These are phyloP conservation scores for Corythornis cristatus DNA, from an alignment of 2,113 vertebrate genomes.

Conservation along the genomic window DNA sequence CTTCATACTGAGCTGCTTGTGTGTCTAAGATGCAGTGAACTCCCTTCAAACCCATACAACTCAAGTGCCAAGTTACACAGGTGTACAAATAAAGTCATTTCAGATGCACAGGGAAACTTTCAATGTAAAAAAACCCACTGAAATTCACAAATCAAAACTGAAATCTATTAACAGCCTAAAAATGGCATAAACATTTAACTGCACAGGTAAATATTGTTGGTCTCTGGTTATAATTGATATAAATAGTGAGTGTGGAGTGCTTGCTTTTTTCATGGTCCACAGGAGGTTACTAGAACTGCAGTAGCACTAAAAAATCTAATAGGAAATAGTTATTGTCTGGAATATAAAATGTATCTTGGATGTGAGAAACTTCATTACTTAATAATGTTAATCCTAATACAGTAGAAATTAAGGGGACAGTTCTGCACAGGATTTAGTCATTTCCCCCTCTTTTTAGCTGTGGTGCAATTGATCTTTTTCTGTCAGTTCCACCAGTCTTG, in stretches of 20 bases:
- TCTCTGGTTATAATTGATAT: background rate
- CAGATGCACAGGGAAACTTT: background rate
- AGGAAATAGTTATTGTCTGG: background rate
- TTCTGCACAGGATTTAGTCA: background rate
- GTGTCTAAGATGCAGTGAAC: background rate
- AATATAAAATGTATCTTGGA: background rate
- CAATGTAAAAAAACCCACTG: background rate
- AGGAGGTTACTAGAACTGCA: background rate
- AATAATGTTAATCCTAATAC: background rate
- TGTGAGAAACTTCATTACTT: background rate
- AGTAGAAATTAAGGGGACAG: background rate
- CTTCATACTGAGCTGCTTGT: background rate
- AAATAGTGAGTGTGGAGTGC: background rate
- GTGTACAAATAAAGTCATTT: background rate
- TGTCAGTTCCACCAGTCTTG: background rate
- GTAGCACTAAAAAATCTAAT: background rate
- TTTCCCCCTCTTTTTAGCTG: background rate
- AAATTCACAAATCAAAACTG: background rate
- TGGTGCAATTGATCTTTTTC: background rate
- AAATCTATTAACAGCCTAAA: background rate
- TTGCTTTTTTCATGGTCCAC: rapidly evolving
- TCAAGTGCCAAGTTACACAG: background rate
- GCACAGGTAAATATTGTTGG: background rate
- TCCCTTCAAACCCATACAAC: background rate
- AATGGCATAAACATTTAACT: background rate